A percentile compares a stretch with the other conserved stretches of the same genome.
Conservation (phyloP, 2,797 vertebrate species). For the Onychomys arenicola region DNA sequence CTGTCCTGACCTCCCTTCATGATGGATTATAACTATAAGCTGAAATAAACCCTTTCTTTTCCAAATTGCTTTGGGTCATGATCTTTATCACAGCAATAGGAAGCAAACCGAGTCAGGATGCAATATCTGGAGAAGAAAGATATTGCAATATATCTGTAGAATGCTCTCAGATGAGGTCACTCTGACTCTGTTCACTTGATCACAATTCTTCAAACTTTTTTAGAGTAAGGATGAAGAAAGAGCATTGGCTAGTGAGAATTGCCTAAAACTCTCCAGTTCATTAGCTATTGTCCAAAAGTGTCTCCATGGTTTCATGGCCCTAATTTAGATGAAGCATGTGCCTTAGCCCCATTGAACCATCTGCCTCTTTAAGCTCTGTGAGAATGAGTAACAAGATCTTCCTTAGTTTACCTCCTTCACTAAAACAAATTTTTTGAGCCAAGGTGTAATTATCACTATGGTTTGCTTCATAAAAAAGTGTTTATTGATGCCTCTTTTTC, state of each 20-base stretch:
- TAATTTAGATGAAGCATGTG: not conserved
- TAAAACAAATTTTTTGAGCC: not conserved
- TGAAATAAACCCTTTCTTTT: not conserved
- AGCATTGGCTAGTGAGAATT: not conserved
- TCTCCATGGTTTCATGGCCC: not conserved
- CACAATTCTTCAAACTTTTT: not conserved
- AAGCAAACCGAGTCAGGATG: not conserved
- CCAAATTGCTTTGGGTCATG: not conserved
- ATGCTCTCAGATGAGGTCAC: not conserved
- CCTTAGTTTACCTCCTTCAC: not conserved
- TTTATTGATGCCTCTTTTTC: not conserved
- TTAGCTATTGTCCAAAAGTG: not conserved
- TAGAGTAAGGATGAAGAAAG: not conserved
- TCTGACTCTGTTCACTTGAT: constrained; percentile 16
- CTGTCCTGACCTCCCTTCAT: not conserved
- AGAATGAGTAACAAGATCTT: not conserved
- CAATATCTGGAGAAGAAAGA: not conserved
- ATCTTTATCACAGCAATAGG: not conserved
- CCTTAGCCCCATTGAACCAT: not conserved
- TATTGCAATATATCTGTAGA: not conserved
- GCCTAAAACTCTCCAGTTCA: not conserved
- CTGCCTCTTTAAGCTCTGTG: not conserved
- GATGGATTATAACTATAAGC: not conserved
- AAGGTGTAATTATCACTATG: not conserved
- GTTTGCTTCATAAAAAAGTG: not conserved